These are phyloP conservation scores for Danio aesculapii DNA, from an alignment of 2,797 vertebrate species.

Conservation along the genomic window DNA sequence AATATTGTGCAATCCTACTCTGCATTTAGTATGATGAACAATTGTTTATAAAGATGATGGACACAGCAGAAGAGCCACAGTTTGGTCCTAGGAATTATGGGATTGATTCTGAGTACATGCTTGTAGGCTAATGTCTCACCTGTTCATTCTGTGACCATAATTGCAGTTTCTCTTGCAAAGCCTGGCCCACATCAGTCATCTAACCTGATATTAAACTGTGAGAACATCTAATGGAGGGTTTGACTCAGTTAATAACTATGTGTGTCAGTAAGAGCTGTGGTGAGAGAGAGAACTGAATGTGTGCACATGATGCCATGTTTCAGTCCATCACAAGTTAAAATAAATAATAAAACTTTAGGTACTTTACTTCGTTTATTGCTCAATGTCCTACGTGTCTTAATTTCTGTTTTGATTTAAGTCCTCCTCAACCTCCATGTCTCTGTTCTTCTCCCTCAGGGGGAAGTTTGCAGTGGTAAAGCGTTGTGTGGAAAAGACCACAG, in stretches of 20 bases:
- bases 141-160: slow-evolving; percentile 24
- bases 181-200: slow-evolving; percentile 11
- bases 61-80: neutral
- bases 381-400: neutral
- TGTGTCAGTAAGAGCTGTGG: slow-evolving; percentile 20
- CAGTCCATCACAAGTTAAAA: neutral
- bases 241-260: slow-evolving; percentile 34
- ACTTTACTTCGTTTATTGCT: slow-evolving; percentile 1
- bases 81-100: neutral
- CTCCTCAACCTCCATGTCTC: neutral
- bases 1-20: no score
- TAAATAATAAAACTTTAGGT: neutral
- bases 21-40: neutral
- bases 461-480: slow-evolving; percentile 95
- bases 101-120: slow-evolving; percentile 10
- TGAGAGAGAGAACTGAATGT: neutral
- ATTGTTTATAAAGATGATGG: neutral
- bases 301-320: neutral
- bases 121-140: slow-evolving; percentile 16
- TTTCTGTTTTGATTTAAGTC: slow-evolving; percentile 11
- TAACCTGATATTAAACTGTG: slow-evolving; percentile 7
- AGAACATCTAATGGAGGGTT: slow-evolving; percentile 26
- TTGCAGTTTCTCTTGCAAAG: slow-evolving; percentile 15
- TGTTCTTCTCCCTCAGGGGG: slow-evolving; percentile 77
- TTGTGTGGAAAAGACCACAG: slow-evolving; percentile 90